Percentiles rank a stretch among this genome's conserved stretches.
These are phyloP conservation scores for Aleadryas rufinucha DNA, from an alignment of 2,113 vertebrate species.

Conservation along the genomic window DNA sequence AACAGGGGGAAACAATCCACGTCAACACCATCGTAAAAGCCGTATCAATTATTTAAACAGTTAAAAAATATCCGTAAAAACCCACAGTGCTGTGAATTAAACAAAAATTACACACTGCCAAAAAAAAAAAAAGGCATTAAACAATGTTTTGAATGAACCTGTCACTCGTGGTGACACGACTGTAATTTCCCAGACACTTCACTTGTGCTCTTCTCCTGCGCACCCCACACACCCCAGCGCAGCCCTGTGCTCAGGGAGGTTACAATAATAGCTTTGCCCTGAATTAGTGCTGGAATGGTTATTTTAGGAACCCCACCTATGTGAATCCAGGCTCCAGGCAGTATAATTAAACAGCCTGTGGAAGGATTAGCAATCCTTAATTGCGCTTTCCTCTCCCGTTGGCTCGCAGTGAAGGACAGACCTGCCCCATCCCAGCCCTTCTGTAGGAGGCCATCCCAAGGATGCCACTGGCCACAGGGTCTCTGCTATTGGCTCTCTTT, in stretches of 20 bases:
- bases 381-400: background rate
- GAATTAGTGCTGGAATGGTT: background rate
- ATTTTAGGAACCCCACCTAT: background rate
- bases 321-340: background rate
- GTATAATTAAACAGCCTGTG: accelerated
- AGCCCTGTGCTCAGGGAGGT: background rate
- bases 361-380: background rate
- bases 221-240: background rate
- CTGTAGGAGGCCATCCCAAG: background rate
- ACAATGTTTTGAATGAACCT: conserved; percentile 16
- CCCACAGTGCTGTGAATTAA: background rate
- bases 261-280: background rate
- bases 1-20: background rate
- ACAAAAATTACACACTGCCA: background rate
- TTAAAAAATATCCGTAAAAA: background rate
- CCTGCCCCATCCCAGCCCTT: background rate
- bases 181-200: background rate
- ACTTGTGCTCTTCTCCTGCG: background rate
- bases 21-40: background rate
- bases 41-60: background rate
- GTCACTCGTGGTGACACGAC: background rate
- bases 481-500: background rate
- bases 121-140: background rate
- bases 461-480: accelerated
- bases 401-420: background rate